Percentiles rank a stretch among this genome's conserved stretches.
Evolutionary conservation across 2,797 vertebrate species (phyloP).

Genomic region (Zenarchopterus dispar): DNA sequence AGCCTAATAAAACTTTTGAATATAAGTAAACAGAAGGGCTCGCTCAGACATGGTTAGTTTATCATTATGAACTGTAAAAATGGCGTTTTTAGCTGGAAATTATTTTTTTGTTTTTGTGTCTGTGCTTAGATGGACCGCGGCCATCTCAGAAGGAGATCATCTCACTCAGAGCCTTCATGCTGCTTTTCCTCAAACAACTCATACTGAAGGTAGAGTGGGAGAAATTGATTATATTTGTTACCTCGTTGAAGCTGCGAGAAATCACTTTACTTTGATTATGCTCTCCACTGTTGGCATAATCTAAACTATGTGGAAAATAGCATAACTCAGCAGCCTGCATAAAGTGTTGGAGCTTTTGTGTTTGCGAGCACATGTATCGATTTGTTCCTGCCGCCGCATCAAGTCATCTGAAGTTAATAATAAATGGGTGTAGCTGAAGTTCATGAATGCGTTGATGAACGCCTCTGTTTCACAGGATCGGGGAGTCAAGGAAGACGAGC

Average conservation of each 20-base stretch:
- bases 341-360: conserved; percentile 31
- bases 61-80: too few relatives aligned
- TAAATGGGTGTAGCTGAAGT: conserved; percentile 11
- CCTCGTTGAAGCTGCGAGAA: conserved; percentile 33
- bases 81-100: conserved; percentile 12
- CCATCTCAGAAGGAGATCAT: conserved; percentile 99
- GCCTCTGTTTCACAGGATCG: conserved; percentile 85
- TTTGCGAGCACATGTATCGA: conserved; percentile 35
- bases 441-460: conserved; percentile 1
- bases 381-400: conserved; percentile 26
- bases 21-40: conserved; percentile 44
- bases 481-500: conserved; percentile 98
- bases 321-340: conserved; percentile 46
- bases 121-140: conserved; percentile 91
- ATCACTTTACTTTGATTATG: conserved; percentile 32
- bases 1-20: conserved; percentile 43
- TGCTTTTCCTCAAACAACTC: conserved; percentile 98
- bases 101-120: conserved; percentile 39
- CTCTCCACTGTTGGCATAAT: conserved; percentile 46
- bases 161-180: conserved; percentile 97
- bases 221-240: conserved; percentile 33
- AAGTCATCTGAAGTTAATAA: conserved; percentile 22
- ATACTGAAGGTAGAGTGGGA: conserved; percentile 90
- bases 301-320: conserved; percentile 47
- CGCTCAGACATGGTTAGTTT: conserved; percentile 8